Conservation (phyloP, 64 coral and sea anemone genomes). For the Pachyseris speciosa region DNA sequence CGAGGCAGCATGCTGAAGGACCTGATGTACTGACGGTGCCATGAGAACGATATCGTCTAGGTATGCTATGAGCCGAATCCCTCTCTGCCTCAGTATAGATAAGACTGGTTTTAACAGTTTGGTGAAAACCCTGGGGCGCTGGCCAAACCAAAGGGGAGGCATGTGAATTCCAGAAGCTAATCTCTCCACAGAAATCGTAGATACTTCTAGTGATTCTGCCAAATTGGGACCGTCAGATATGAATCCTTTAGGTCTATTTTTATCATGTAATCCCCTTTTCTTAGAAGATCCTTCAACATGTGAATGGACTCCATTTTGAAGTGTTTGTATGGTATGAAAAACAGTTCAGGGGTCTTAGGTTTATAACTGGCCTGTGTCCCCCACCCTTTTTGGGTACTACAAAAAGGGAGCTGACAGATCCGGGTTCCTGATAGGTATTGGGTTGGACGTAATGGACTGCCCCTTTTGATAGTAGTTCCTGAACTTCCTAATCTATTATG, state of each 20-base stretch:
- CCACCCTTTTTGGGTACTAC: too few species aligned
- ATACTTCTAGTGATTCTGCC: background rate
- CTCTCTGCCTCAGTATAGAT: background rate
- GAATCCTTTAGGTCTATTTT: conserved; percentile 68
- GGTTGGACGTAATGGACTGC: too few species aligned
- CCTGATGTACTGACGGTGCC: background rate
- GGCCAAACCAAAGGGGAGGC: conserved; percentile 26
- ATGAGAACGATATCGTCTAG: conserved; percentile 4
- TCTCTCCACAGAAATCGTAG: conserved; percentile 27
- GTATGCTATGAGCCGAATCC: conserved; percentile 7
- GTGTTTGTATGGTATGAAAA: conserved; percentile 65
- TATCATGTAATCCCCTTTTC: too few species aligned
- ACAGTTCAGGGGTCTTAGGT: conserved; percentile 52
- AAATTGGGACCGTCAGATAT: conserved; percentile 44
- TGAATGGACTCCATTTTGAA: too few species aligned
- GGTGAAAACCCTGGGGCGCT: conserved; percentile 14
- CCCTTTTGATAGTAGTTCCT: too few species aligned
- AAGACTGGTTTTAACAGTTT: conserved; percentile 14
- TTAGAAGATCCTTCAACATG: too few species aligned
- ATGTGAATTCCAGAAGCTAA: conserved; percentile 5
- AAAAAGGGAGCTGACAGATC: conserved; percentile 59
- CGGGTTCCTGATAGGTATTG: conserved; percentile 7
- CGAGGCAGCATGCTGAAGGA: background rate
- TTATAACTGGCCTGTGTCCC: too few species aligned
- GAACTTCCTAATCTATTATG: too few species aligned